Percentiles rank a stretch among this genome's conserved stretches.
These are phyloP conservation scores for Pomacea maculata DNA, from an alignment of 1,140 invertebrate species.

Conservation along the genomic window DNA sequence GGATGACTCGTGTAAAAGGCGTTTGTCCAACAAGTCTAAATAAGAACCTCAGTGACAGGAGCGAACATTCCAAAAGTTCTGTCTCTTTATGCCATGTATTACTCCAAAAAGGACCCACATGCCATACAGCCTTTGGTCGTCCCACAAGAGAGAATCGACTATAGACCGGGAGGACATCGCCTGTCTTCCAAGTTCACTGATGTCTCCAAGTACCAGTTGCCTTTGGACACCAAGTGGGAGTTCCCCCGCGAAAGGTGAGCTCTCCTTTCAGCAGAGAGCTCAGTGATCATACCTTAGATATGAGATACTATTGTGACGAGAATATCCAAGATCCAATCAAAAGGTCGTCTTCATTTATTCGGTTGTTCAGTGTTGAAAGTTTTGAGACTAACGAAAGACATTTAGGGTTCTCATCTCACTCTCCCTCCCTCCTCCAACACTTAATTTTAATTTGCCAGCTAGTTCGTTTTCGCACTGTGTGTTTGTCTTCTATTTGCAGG, in stretches of 20 bases:
- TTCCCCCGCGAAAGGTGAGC: slow-evolving; percentile 77
- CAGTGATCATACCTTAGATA: too few species aligned
- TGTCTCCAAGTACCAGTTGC: slow-evolving; percentile 89
- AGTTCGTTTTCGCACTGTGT: too few species aligned
- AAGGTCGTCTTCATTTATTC: too few species aligned
- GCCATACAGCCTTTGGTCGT: slow-evolving; percentile 56
- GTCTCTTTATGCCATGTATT: slow-evolving; percentile 51
- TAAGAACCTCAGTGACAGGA: too few species aligned
- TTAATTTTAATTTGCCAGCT: neutral
- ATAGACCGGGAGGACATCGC: slow-evolving; percentile 41
- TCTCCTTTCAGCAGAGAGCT: neutral
- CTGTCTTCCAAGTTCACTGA: slow-evolving; percentile 64
- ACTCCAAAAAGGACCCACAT: slow-evolving; percentile 45
- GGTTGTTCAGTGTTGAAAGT: too few species aligned
- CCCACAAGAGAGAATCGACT: slow-evolving; percentile 65
- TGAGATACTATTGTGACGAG: too few species aligned
- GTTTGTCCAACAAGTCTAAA: too few species aligned
- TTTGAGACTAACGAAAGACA: neutral
- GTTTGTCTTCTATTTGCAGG: slow-evolving; percentile 41
- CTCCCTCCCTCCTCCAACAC: too few species aligned
- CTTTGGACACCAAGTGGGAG: slow-evolving; percentile 92
- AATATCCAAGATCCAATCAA: too few species aligned
- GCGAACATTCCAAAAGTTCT: neutral
- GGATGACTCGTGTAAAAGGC: too few species aligned
- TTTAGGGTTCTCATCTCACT: neutral